Evolutionary conservation across 2,888 invertebrate species (phyloP).

Genomic region (Leucozona laternaria): DNA sequence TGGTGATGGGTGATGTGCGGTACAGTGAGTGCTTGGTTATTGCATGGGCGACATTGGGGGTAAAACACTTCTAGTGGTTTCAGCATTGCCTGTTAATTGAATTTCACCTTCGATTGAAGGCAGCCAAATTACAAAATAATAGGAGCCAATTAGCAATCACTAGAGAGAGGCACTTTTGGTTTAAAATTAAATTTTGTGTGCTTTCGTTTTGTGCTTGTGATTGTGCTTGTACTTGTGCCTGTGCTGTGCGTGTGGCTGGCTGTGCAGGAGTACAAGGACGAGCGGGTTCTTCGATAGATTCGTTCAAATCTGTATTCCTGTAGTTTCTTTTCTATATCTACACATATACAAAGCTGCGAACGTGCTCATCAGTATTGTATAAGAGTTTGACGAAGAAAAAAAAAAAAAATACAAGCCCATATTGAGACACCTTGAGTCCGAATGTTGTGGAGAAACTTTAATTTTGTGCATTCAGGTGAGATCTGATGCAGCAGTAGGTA

Average conservation of each 20-base stretch:
- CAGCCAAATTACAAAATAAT: constrained; percentile 75
- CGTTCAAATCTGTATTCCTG: constrained; percentile 6
- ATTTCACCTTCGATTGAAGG: constrained; percentile 76
- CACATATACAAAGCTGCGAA: not conserved
- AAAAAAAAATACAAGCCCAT: constrained; percentile 13
- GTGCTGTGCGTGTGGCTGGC: constrained; percentile 5
- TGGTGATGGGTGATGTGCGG: not conserved
- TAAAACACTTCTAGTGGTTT: constrained; percentile 52
- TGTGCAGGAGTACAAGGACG: not conserved
- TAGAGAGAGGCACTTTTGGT: constrained; percentile 72
- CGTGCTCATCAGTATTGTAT: constrained; percentile 18
- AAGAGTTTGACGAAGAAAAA: constrained; percentile 22
- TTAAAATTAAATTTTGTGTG: constrained; percentile 70
- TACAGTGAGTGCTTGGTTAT: constrained; percentile 12
- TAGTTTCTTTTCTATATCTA: too few species aligned
- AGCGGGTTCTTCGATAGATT: constrained; percentile 14
- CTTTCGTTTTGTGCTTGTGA: constrained; percentile 23
- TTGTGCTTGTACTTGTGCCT: too few species aligned
- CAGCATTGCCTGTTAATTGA: constrained; percentile 74
- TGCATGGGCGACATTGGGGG: not conserved
- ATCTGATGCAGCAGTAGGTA: not conserved
- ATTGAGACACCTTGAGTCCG: not conserved
- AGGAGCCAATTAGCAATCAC: constrained; percentile 76
- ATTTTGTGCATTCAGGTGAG: constrained; percentile 69
- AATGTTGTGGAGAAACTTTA: constrained; percentile 61